Evolutionary conservation across 2,888 invertebrate species (phyloP).

Genomic region (Hydraecia micacea): DNA sequence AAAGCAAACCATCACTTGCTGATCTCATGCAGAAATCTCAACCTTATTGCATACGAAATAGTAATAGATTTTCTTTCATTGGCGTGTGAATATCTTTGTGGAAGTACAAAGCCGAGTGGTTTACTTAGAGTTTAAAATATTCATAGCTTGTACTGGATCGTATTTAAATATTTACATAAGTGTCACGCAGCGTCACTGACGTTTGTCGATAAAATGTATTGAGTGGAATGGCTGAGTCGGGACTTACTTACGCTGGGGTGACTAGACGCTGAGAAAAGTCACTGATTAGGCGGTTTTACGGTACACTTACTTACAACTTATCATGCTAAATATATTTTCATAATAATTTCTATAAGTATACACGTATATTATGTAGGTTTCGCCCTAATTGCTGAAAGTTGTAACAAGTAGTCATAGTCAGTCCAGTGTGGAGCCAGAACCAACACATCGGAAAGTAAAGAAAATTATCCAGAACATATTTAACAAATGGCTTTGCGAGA

Average conservation of each 20-base stretch:
- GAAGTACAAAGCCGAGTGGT: constrained; percentile 86
- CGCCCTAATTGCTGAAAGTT: background rate
- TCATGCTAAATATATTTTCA: background rate
- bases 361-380: no score
- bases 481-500: constrained; percentile 32
- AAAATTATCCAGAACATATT: constrained; percentile 26
- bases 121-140: constrained; percentile 91
- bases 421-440: background rate
- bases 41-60: constrained; percentile 77
- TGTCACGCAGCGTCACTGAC: constrained; percentile 89
- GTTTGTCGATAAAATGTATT: constrained; percentile 89
- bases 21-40: constrained; percentile 72
- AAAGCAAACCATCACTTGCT: constrained; percentile 74
- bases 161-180: constrained; percentile 91
- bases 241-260: constrained; percentile 67
- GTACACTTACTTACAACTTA: background rate
- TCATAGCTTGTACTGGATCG: constrained; percentile 91
- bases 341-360: background rate
- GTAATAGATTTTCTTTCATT: constrained; percentile 80
- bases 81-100: constrained; percentile 79
- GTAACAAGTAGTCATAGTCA: background rate
- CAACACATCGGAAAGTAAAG: constrained; percentile 16
- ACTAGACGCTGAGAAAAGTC: constrained; percentile 54
- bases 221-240: constrained; percentile 83
- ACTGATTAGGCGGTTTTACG: constrained; percentile 56